Base-by-base conservation (phyloP, 1,140 invertebrate genomes). In the Contarinia nasturtii region DNA sequence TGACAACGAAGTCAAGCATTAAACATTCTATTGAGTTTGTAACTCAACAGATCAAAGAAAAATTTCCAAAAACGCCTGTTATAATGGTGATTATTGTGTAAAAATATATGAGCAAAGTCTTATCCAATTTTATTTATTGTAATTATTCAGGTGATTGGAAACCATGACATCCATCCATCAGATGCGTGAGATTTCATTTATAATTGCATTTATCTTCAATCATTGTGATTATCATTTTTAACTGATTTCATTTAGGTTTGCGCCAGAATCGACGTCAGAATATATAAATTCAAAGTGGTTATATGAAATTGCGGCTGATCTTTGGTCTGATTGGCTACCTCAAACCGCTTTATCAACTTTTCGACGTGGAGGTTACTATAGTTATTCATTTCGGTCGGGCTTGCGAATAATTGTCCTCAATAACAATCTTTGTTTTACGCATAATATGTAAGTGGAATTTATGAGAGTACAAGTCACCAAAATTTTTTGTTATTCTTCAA, bases 81-180 rank as follows among this genome's bases (percentile, higher is more conserved):
- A 10, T 27, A 5, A 27, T 27, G 27, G 27, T 27, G 27, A 27
- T 27, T 5, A 10, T 3, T 27, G 10, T 10, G 10, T 27, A 27
- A 10, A 27, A 27, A 27, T 27, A 27, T 27, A 5, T 27, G 3
- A 5, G 27, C 3, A 5, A 5, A 3, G 10, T 27, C 27, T 27
- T 27, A 27, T 10, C 27, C 27, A 27, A 5, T 27, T 27, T 27
- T 27, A 27, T 5, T 5, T 27, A 27, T 27, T 27, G 27, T 27
- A 5, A 66, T 91, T 5, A 76, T 75, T 56, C 74, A 79, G 7
- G 67, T 76, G 34, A 58, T 91, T 34, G 86, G 86, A 36, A 92
- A 92, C 61, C 88, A 92, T 55, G 87, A 92, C 65, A 70, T 81
- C 48, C 74, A 82, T 61, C 86, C 86, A 15, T 66, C 81, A 4